Evolutionary conservation across 1,140 invertebrate species (phyloP).

Genomic region (Trissolcus basalis): DNA sequence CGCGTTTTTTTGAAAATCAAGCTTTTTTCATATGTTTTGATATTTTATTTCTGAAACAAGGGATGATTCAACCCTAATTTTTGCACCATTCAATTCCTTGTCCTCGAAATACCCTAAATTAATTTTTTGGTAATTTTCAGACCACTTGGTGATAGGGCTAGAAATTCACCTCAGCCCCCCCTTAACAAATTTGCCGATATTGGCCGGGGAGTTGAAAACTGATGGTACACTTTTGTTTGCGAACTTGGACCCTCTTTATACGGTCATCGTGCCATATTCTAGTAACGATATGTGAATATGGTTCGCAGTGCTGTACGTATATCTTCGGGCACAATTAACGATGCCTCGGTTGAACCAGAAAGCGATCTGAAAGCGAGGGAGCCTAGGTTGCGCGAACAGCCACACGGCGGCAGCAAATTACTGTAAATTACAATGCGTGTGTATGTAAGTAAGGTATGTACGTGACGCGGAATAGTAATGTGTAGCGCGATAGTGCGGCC

Average conservation of each 20-base stretch:
- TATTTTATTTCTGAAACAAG: too few relatives aligned
- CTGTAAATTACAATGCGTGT: slow-evolving; percentile 47
- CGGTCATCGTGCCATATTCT: slow-evolving; percentile 6
- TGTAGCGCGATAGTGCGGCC: slow-evolving; percentile 20
- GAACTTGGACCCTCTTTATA: slow-evolving; percentile 7
- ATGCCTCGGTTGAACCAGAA: slow-evolving; percentile 17
- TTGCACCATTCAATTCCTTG: too few relatives aligned
- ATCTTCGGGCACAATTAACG: slow-evolving; percentile 33
- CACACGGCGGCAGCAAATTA: slow-evolving; percentile 37
- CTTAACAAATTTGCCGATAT: slow-evolving; percentile 12
- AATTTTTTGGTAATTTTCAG: too few relatives aligned
- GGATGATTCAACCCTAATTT: too few relatives aligned
- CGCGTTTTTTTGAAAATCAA: too few relatives aligned
- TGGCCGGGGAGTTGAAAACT: slow-evolving; percentile 1
- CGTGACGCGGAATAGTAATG: slow-evolving; percentile 29
- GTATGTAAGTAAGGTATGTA: slow-evolving; percentile 33
- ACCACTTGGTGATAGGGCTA: too few relatives aligned
- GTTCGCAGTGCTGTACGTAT: slow-evolving; percentile 10
- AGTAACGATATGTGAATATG: slow-evolving; percentile 30
- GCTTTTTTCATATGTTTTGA: too few relatives aligned
- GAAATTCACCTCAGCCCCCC: too few relatives aligned
- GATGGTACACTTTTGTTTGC: slow-evolving; percentile 1
- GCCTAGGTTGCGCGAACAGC: slow-evolving; percentile 36
- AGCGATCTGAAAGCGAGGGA: slow-evolving; percentile 2
- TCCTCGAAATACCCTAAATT: too few relatives aligned